These are phyloP conservation scores for Sciurus carolinensis DNA, from an alignment of 2,797 vertebrate genomes.

Conservation along the genomic window DNA sequence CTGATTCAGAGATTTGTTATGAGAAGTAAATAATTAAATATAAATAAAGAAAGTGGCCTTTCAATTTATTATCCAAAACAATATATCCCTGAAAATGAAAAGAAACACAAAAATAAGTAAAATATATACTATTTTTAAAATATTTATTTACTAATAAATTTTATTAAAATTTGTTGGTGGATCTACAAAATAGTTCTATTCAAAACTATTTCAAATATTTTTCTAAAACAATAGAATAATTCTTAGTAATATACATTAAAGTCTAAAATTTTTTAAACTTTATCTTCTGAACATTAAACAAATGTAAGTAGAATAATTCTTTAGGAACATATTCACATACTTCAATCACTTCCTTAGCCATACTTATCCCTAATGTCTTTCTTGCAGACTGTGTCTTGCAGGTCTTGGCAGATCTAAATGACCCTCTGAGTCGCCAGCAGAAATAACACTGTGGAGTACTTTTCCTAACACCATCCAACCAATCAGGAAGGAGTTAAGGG, in stretches of 20 bases:
- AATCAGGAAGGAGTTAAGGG: neutral
- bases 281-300: slow-evolving; percentile 43
- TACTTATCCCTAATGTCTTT: neutral
- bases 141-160: slow-evolving; percentile 1
- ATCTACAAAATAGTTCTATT: neutral
- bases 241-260: slow-evolving; percentile 7
- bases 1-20: neutral
- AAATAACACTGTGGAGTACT: neutral
- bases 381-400: neutral
- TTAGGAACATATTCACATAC: neutral
- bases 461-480: neutral
- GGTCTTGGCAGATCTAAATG: neutral
- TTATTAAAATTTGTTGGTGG: neutral
- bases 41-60: neutral
- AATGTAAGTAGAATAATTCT: neutral
- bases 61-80: slow-evolving; percentile 35
- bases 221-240: neutral
- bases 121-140: slow-evolving; percentile 11
- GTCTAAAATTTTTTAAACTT: neutral
- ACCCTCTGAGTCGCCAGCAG: neutral
- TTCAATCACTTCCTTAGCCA: neutral
- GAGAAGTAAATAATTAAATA: slow-evolving; percentile 17
- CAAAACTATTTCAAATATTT: slow-evolving; percentile 20
- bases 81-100: neutral
- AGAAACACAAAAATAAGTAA: slow-evolving; percentile 5